Conservation (phyloP, 2,797 vertebrate genomes). For the Aphelocoma californica region DNA sequence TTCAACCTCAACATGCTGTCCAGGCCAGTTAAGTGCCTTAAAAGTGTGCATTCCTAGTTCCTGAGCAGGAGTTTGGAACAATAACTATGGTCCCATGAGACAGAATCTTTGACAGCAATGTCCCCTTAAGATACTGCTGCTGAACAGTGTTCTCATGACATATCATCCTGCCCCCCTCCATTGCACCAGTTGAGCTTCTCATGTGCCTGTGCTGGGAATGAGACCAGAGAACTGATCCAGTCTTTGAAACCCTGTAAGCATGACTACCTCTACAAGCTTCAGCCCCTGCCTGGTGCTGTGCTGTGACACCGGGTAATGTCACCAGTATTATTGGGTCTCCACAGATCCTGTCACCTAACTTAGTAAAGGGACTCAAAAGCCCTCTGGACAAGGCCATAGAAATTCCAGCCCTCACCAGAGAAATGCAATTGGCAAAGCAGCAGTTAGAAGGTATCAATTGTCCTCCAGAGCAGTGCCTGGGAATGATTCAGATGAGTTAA, state of each 20-base stretch:
- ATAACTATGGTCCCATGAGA: neutral
- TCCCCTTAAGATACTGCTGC: neutral
- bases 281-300: neutral
- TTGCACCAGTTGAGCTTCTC: neutral
- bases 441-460: neutral
- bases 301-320: neutral
- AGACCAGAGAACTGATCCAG: neutral
- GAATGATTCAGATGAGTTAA: neutral
- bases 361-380: neutral
- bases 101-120: neutral
- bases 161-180: neutral
- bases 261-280: neutral
- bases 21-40: neutral
- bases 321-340: neutral
- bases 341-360: neutral
- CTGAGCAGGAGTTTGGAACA: neutral
- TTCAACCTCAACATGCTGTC: neutral
- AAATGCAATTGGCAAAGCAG: neutral
- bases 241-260: neutral
- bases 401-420: neutral
- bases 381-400: neutral
- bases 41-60: neutral
- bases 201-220: accelerated
- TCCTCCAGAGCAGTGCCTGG: neutral
- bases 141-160: neutral